Evolutionary conservation across 2,113 vertebrate genomes (phyloP).

Genomic region (Phylloscopus trochiloides): DNA sequence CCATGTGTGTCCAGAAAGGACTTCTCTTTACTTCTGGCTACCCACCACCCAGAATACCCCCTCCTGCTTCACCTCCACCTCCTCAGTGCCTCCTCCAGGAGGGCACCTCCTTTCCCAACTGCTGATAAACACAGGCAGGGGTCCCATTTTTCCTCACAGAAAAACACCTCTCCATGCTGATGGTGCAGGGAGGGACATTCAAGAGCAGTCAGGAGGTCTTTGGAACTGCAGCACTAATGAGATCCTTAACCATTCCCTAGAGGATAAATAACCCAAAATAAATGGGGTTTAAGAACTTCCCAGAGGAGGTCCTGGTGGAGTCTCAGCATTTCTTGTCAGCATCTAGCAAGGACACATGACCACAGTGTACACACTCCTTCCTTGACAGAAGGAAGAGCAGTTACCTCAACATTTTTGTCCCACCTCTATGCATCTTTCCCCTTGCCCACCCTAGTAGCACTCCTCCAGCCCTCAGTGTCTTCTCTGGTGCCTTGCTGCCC

Average conservation of each 20-base stretch:
- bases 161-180: neutral
- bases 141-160: neutral
- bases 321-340: neutral
- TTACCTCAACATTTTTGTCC: neutral
- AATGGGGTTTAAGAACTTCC: neutral
- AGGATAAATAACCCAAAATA: neutral
- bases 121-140: neutral
- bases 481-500: neutral
- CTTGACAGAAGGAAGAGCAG: neutral
- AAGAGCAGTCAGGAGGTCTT: neutral
- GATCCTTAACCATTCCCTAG: neutral
- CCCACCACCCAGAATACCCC: neutral
- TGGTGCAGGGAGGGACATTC: neutral
- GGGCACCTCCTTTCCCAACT: neutral
- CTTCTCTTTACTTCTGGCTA: neutral
- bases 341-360: neutral
- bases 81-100: neutral
- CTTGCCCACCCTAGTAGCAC: neutral
- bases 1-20: accelerated
- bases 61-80: neutral
- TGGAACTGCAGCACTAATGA: neutral
- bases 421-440: neutral
- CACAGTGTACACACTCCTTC: neutral
- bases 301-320: neutral
- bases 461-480: neutral